Evolutionary conservation across 2,888 invertebrate genomes (phyloP).

Genomic region (Caenorhabditis sp.): DNA sequence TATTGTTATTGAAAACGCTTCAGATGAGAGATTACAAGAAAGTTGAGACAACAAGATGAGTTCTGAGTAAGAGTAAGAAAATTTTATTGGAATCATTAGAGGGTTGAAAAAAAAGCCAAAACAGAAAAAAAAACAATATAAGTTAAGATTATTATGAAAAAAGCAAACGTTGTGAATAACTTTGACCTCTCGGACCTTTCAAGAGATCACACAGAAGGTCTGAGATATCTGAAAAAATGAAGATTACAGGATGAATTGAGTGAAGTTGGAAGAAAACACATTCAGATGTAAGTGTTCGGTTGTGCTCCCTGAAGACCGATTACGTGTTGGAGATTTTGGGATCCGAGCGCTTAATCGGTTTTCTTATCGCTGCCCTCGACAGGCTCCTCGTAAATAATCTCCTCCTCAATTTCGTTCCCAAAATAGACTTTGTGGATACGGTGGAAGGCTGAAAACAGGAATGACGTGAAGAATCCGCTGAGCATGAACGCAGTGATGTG

Average conservation of each 20-base stretch:
- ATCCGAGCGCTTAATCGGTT: constrained; percentile 22
- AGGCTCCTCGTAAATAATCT: constrained; percentile 3
- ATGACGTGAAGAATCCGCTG: constrained; percentile 81
- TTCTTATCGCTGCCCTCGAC: constrained; percentile 39
- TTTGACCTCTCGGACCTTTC: too few relatives aligned
- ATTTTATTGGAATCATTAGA: too few relatives aligned
- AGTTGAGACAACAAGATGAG: neutral
- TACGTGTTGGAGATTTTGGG: neutral
- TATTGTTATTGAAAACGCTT: neutral
- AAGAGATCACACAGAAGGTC: too few relatives aligned
- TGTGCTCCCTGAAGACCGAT: neutral
- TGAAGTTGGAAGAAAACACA: neutral
- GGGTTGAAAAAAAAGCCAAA: neutral
- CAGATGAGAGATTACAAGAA: too few relatives aligned
- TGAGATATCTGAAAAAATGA: neutral
- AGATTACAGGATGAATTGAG: neutral
- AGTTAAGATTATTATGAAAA: neutral
- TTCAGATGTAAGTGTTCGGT: neutral
- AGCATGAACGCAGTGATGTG: constrained; percentile 81
- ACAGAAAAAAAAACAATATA: neutral
- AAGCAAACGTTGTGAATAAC: neutral
- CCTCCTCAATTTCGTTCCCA: constrained; percentile 32
- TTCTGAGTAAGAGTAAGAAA: neutral
- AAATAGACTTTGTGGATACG: constrained; percentile 69
- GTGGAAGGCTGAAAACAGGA: constrained; percentile 77